Evolutionary conservation across 2,888 invertebrate genomes (phyloP).

Genomic region (Athripsodes cinereus): DNA sequence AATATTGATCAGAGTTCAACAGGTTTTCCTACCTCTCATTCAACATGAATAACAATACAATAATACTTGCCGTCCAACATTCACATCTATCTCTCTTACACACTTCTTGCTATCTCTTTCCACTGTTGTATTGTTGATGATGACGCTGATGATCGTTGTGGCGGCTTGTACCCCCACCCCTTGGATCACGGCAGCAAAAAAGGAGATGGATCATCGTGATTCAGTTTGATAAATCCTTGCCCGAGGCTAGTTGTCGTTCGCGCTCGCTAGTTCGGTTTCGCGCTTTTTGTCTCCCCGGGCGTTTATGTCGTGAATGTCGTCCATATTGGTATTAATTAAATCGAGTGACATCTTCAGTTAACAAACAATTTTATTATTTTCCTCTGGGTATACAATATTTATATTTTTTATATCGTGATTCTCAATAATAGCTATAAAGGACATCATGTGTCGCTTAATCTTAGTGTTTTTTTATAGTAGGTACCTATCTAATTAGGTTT

Average conservation of each 20-base stretch:
- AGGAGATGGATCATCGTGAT: constrained; percentile 3
- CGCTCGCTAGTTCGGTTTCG: constrained; percentile 1
- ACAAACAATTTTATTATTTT: too few species aligned
- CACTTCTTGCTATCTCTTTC: neutral
- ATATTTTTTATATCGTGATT: too few species aligned
- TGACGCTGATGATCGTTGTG: neutral
- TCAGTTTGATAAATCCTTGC: constrained; percentile 18
- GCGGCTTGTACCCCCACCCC: neutral
- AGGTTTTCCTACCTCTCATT: neutral
- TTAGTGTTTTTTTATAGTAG: too few species aligned
- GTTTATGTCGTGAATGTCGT: constrained; percentile 2
- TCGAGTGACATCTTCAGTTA: constrained; percentile 8
- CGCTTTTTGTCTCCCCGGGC: neutral
- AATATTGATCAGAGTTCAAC: neutral
- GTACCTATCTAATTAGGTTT: too few species aligned
- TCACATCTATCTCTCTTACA: neutral
- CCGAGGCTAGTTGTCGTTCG: constrained; percentile 10
- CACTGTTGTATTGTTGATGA: neutral
- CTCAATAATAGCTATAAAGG: too few species aligned
- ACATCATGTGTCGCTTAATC: too few species aligned
- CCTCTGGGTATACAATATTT: too few species aligned
- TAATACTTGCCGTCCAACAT: neutral
- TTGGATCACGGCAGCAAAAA: neutral
- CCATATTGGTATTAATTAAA: constrained; percentile 4
- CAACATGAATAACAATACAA: neutral